Conservation (phyloP, 2,888 invertebrate genomes). For the Dysmachus trigonus region DNA sequence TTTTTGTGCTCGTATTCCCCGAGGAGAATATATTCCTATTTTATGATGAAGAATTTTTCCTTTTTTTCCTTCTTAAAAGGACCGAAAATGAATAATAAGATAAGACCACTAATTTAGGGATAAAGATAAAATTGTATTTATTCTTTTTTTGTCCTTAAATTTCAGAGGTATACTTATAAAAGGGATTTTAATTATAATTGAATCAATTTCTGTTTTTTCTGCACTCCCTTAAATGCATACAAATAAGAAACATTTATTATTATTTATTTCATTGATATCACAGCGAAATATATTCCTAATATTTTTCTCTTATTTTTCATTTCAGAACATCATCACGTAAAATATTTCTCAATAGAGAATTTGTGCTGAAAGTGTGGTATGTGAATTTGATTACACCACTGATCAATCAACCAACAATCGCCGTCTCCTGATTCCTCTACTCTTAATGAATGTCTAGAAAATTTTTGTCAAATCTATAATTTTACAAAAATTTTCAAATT, state of each 20-base stretch:
- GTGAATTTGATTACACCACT: neutral
- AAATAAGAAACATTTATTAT: too few species aligned
- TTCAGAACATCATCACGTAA: neutral
- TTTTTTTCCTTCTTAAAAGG: too few species aligned
- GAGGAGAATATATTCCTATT: neutral
- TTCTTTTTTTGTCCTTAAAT: neutral
- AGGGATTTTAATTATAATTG: neutral
- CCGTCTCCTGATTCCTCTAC: neutral
- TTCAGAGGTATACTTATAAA: neutral
- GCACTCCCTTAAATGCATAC: too few species aligned
- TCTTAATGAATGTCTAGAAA: neutral
- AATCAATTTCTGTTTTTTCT: too few species aligned
- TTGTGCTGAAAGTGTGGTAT: neutral
- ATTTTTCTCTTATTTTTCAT: neutral
- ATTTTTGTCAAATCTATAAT: neutral
- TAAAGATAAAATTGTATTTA: neutral
- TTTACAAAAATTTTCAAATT: neutral
- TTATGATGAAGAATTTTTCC: neutral
- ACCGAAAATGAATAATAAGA: constrained; percentile 1
- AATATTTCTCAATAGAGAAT: neutral
- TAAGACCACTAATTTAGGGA: constrained; percentile 6
- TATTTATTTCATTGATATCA: neutral
- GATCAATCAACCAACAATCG: neutral
- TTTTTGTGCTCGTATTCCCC: neutral
- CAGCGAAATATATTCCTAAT: neutral